These are phyloP conservation scores for Miniopterus natalensis DNA, from an alignment of 2,113 vertebrate species.

Conservation along the genomic window DNA sequence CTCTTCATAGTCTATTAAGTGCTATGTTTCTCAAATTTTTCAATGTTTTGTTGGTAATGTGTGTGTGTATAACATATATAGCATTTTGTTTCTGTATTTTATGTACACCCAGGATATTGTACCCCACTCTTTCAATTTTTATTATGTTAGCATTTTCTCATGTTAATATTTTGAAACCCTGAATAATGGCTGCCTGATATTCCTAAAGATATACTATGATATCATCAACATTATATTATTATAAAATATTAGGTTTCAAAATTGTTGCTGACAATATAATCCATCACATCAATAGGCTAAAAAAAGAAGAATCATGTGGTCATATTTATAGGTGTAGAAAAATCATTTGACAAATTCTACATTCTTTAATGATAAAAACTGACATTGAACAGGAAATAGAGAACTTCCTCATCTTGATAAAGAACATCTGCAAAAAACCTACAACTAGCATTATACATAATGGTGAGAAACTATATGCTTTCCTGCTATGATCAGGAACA, in stretches of 20 bases:
- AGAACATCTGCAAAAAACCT: not conserved
- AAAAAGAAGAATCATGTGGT: slow-evolving; percentile 3
- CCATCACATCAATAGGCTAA: not conserved
- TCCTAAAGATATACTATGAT: not conserved
- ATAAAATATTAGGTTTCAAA: not conserved
- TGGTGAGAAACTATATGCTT: not conserved
- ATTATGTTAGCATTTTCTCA: not conserved
- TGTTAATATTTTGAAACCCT: not conserved
- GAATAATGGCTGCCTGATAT: not conserved
- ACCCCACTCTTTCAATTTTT: not conserved
- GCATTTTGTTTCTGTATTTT: not conserved
- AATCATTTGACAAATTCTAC: not conserved
- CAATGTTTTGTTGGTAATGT: not conserved
- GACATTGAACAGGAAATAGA: not conserved
- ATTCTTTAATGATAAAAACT: not conserved
- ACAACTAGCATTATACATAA: not conserved
- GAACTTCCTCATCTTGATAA: not conserved
- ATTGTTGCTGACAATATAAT: not conserved
- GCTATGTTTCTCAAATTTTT: not conserved
- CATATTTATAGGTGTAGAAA: not conserved
- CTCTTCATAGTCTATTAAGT: not conserved
- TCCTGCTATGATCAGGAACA: not conserved
- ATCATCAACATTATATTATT: not conserved
- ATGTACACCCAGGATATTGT: not conserved
- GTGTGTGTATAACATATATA: not conserved